phyloP scores from a whole-genome alignment of 1,140 invertebrate genomes.

The Alviniconcha marisindica region DNA sequence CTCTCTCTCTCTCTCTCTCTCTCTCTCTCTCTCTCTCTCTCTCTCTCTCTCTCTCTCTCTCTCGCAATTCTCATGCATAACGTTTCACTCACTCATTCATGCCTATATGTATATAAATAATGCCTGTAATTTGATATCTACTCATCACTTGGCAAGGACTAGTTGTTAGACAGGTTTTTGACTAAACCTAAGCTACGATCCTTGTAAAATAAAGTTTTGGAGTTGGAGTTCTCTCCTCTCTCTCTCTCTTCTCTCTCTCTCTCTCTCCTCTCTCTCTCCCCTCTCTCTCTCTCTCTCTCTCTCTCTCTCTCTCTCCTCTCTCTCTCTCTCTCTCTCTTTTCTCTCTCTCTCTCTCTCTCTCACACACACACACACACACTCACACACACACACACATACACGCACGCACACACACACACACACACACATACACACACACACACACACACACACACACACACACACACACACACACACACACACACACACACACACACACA shows the following conservation, averaged over 20 bases:
- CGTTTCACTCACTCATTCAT: no score
- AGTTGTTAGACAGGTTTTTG: no score
- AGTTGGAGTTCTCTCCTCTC: no score
- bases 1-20: not conserved
- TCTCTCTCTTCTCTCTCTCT: not conserved
- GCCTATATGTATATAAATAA: no score
- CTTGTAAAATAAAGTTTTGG: no score
- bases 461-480: conserved; percentile 17
- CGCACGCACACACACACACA: not conserved
- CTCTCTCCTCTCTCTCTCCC: not conserved
- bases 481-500: not conserved
- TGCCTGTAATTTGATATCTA: no score
- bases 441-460: not conserved
- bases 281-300: not conserved
- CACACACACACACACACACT: not conserved
- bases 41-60: conserved; percentile 14
- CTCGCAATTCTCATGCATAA: no score
- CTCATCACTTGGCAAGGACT: no score
- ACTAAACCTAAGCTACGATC: no score
- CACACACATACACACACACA: not conserved
- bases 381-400: not conserved
- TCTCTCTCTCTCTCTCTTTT: not conserved
- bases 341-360: no score
- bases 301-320: no score
- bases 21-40: not conserved